These are phyloP conservation scores for Polydrusus cervinus DNA, from an alignment of 2,888 invertebrate species.

Conservation along the genomic window DNA sequence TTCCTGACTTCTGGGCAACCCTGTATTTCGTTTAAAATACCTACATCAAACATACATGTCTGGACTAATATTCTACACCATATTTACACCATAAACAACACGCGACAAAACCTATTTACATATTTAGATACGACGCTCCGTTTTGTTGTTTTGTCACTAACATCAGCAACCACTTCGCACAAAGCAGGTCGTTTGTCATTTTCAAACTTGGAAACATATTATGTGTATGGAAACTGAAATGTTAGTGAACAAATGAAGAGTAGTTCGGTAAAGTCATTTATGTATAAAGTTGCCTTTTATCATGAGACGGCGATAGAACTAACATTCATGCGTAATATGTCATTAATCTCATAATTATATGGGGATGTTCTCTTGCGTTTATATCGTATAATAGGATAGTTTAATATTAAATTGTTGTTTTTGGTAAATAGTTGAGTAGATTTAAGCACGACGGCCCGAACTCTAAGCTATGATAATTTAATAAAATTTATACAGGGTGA, in stretches of 20 bases:
- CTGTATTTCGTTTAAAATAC: not conserved
- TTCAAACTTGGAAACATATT: conserved; percentile 42
- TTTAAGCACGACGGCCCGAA: no score
- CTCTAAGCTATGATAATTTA: no score
- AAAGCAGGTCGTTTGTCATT: conserved; percentile 43
- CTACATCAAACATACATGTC: not conserved
- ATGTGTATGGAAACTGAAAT: conserved; percentile 31
- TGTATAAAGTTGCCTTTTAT: conserved; percentile 17
- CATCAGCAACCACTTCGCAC: conserved; percentile 31
- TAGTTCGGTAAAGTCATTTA: conserved; percentile 28
- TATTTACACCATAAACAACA: conserved; percentile 17
- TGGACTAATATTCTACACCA: not conserved
- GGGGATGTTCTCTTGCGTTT: not conserved
- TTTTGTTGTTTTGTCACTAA: conserved; percentile 29
- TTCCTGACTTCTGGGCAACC: no score
- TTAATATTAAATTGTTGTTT: not conserved
- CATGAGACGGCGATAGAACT: not conserved
- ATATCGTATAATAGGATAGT: conserved; percentile 2
- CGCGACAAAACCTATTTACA: conserved; percentile 24
- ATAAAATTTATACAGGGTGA: no score
- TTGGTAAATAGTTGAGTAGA: not conserved
- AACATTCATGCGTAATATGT: conserved; percentile 14
- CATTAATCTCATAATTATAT: conserved; percentile 23
- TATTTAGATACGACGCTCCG: conserved; percentile 25
- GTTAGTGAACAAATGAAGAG: conserved; percentile 31